Evolutionary conservation across 1,140 invertebrate species (phyloP).

Genomic region (Drosophila paulistorum): DNA sequence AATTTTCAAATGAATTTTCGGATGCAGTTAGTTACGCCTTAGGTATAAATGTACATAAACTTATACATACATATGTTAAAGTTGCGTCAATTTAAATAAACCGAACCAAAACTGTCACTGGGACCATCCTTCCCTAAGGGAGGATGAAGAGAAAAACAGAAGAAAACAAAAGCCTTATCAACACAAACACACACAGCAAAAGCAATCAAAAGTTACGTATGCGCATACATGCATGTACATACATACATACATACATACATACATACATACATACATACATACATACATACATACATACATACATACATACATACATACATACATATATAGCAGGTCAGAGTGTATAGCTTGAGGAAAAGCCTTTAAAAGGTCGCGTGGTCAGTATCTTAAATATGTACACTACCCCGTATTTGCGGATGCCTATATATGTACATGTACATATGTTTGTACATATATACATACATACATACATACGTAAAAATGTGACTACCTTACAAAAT

Average conservation of each 20-base stretch:
- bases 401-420: background rate
- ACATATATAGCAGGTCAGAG: constrained; percentile 13
- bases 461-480: too few relatives aligned
- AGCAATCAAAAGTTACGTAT: constrained; percentile 22
- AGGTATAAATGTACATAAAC: too few relatives aligned
- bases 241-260: too few relatives aligned
- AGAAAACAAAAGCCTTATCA: constrained; percentile 42
- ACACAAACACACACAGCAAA: constrained; percentile 36
- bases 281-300: too few relatives aligned
- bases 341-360: constrained; percentile 4
- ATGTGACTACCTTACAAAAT: too few relatives aligned
- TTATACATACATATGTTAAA: constrained; percentile 1
- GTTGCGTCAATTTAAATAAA: constrained; percentile 49
- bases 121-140: background rate
- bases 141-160: constrained; percentile 7
- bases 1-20: too few relatives aligned
- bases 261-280: background rate
- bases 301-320: background rate
- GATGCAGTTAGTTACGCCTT: too few relatives aligned
- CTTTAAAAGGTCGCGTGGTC: constrained; percentile 10
- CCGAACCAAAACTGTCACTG: constrained; percentile 41
- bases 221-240: background rate
- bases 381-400: constrained; percentile 13
- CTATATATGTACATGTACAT: too few relatives aligned
- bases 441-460: too few relatives aligned